Evolutionary conservation across 2,888 invertebrate genomes (phyloP).

Genomic region (Andrena haemorrhoa): DNA sequence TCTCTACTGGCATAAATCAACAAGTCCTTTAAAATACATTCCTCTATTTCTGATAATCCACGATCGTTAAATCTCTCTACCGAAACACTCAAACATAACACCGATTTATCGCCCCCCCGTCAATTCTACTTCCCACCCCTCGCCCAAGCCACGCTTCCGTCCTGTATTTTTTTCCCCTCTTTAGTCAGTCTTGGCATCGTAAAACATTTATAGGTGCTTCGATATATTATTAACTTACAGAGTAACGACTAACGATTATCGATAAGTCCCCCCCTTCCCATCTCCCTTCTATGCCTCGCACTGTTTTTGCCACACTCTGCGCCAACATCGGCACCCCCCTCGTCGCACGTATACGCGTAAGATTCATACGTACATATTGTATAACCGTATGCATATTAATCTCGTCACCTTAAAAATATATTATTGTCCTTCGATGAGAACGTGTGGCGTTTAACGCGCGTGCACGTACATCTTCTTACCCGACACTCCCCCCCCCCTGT

Average conservation of each 20-base stretch:
- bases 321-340: not conserved
- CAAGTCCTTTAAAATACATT: conserved; percentile 83
- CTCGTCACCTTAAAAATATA: conserved; percentile 83
- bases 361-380: conserved; percentile 66
- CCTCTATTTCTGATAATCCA: conserved; percentile 80
- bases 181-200: conserved; percentile 81
- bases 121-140: conserved; percentile 21
- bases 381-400: conserved; percentile 57
- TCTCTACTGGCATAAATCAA: conserved; percentile 83
- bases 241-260: conserved; percentile 62
- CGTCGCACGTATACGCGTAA: conserved; percentile 76
- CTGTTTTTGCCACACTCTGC: conserved; percentile 13
- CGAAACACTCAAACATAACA: conserved; percentile 84
- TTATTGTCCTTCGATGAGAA: conserved; percentile 85
- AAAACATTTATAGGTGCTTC: conserved; percentile 72
- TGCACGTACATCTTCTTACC: conserved; percentile 14
- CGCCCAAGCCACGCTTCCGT: conserved; percentile 43
- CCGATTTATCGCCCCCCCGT: conserved; percentile 75
- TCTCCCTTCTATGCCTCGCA: conserved; percentile 10
- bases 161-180: conserved; percentile 22
- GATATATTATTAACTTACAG: conserved; percentile 65
- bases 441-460: conserved; percentile 80
- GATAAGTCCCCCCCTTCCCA: conserved; percentile 31
- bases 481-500: not conserved
- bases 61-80: conserved; percentile 83